Base-by-base conservation (phyloP, 2,113 vertebrate genomes). In the Psilopogon haemacephalus region DNA sequence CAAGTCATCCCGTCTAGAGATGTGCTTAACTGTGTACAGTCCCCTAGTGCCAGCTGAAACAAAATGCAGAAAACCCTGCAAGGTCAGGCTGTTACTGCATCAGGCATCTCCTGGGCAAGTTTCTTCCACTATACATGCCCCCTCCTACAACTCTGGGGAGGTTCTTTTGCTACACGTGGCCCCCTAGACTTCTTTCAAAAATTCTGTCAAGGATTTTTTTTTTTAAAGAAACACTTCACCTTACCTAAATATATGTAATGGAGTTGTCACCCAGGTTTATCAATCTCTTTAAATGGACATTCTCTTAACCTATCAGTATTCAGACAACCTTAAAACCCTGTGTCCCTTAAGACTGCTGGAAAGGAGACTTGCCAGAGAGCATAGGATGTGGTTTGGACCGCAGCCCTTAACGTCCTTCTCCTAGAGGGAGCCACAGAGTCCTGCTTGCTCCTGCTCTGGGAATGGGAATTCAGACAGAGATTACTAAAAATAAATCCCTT, bases 11-110 rank as follows among this genome's bases (percentile, higher is more conserved):
- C 10, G 13, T 3, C 4, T 11, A 40, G 11, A 50, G 60, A 24
- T n/a, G 37, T 26, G 50, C 62, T 0, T 0, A 23, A n/a, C 79
- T 80, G 40, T 3, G 1, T 6, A 42, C 32, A 21, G 27, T 20
- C 4, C 20, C 8, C 9, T 12, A n/a, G 12, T 3, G 26, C n/a
- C 59, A 58, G 68, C 15, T 15, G 11, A 58, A 82, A 56, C 27
- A 76, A 58, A 86, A 68, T 11, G 17, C n/a, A 14, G 48, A 54
- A 14, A 75, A 44, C 4, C 0, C 40, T 38, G 15, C 2, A 3
- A 42, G 52, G 19, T 70, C 40, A 44, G 30, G n/a, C 24, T 0
- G 1, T 12, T 72, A 37, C 64, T 58, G 27, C 33, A 58, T 23
- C 58, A 46, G 77, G 35, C 21, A 50, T 40, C n/a, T 62, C 52